phyloP scores from a whole-genome alignment of 2,113 vertebrate species.

The Muntiacus muntjak region DNA sequence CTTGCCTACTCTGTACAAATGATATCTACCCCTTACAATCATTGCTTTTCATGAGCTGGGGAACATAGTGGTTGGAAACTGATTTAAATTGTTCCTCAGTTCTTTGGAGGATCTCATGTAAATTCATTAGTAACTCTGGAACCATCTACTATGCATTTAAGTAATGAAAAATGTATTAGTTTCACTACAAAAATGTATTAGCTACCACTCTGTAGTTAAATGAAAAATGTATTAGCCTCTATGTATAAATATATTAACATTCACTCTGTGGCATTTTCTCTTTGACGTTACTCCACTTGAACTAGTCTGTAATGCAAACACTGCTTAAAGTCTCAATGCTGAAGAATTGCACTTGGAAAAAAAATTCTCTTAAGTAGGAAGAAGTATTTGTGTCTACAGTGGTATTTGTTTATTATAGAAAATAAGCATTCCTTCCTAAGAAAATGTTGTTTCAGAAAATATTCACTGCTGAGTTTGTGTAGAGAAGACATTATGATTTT shows the following conservation, averaged over 20 bases:
- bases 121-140: slow-evolving; percentile 64
- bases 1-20: neutral
- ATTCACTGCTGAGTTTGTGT: neutral
- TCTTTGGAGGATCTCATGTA: slow-evolving; percentile 43
- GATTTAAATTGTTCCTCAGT: slow-evolving; percentile 20
- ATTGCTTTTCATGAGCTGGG: neutral
- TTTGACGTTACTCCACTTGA: neutral
- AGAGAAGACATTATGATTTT: neutral
- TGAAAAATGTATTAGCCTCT: slow-evolving; percentile 66
- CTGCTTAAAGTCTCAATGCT: slow-evolving; percentile 8
- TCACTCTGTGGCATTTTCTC: neutral
- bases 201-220: slow-evolving; percentile 51
- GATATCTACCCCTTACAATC: neutral
- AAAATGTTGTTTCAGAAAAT: neutral
- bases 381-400: neutral
- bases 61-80: slow-evolving; percentile 4
- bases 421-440: neutral
- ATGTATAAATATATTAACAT: slow-evolving; percentile 30
- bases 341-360: neutral
- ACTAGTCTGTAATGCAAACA: slow-evolving; percentile 26
- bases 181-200: slow-evolving; percentile 57
- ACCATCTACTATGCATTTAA: slow-evolving; percentile 59
- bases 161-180: slow-evolving; percentile 71
- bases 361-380: neutral
- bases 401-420: neutral